Percentiles rank a stretch among this genome's conserved stretches.
phyloP scores from a whole-genome alignment of 2,888 invertebrate species.

The Lacanobia oleracea region DNA sequence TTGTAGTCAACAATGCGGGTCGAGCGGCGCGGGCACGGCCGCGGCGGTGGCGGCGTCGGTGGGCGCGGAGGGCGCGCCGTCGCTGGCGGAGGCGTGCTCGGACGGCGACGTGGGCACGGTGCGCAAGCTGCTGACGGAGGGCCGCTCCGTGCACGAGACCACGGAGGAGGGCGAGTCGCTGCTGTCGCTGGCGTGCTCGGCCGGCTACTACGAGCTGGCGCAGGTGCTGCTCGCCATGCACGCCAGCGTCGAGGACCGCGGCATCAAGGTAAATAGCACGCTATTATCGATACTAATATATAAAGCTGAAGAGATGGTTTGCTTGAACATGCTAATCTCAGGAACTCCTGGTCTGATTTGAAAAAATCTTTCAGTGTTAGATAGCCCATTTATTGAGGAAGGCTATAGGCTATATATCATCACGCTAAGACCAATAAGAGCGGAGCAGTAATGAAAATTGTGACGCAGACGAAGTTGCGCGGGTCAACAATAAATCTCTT shows the following conservation, averaged over 20 bases:
- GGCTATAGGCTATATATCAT: no score
- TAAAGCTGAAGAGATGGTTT: no score
- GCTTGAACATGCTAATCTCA: no score
- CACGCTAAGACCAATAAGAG: no score
- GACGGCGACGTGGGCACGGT: conserved; percentile 98
- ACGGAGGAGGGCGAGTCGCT: conserved; percentile 99
- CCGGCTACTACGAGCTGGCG: conserved; percentile 99
- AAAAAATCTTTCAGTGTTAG: no score
- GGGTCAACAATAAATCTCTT: no score
- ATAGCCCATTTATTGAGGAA: no score
- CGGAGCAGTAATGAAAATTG: no score
- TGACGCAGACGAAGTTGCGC: no score
- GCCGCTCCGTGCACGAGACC: conserved; percentile 98
- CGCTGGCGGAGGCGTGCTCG: conserved; percentile 97
- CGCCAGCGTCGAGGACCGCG: conserved; percentile 99
- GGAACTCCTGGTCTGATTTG: no score
- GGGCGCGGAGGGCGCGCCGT: conserved; percentile 91
- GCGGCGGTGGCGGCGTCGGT: conserved; percentile 87
- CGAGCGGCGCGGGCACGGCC: conserved; percentile 84
- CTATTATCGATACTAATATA: no score
- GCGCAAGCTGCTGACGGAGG: conserved; percentile 97
- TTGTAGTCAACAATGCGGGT: conserved; percentile 86
- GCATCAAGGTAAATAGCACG: conserved; percentile 93
- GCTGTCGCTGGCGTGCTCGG: conserved; percentile 98
- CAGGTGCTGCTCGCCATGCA: conserved; percentile 99